A percentile compares a stretch with the other conserved stretches of the same genome.
These are phyloP conservation scores for Heliornis fulica DNA, from an alignment of 2,113 vertebrate species.

Conservation along the genomic window DNA sequence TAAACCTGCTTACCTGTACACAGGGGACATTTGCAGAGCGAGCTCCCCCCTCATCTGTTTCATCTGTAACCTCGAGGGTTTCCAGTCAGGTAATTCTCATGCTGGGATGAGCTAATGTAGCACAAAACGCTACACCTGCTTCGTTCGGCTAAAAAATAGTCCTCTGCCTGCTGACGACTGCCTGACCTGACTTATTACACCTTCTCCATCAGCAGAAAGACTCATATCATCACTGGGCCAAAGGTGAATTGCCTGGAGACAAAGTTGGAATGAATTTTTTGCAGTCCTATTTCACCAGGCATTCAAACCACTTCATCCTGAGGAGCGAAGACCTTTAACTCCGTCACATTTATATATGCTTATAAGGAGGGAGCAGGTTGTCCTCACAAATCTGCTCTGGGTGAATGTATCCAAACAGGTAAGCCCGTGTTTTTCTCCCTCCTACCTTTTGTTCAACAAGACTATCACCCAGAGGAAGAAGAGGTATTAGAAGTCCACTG, in stretches of 20 bases:
- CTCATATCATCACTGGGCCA: slow-evolving; percentile 91
- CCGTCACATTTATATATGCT: slow-evolving; percentile 89
- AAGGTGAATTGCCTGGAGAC: slow-evolving; percentile 95
- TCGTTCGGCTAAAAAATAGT: slow-evolving; percentile 75
- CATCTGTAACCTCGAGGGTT: slow-evolving; percentile 56
- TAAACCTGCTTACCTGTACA: neutral
- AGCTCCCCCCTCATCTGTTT: neutral
- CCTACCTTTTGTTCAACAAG: slow-evolving; percentile 8
- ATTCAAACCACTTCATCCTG: slow-evolving; percentile 90
- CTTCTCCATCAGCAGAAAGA: slow-evolving; percentile 81
- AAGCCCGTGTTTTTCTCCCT: neutral
- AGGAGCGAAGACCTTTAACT: slow-evolving; percentile 88
- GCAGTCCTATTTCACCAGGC: slow-evolving; percentile 88
- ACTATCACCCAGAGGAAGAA: neutral
- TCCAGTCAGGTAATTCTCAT: slow-evolving; percentile 80
- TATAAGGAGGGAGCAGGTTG: slow-evolving; percentile 72
- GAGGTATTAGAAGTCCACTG: neutral
- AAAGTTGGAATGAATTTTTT: slow-evolving; percentile 95
- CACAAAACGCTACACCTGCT: slow-evolving; percentile 68
- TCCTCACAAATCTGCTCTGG: neutral
- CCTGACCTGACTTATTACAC: slow-evolving; percentile 82
- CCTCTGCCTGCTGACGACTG: slow-evolving; percentile 69
- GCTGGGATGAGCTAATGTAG: slow-evolving; percentile 73
- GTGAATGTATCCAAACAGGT: slow-evolving; percentile 4
- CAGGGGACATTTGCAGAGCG: slow-evolving; percentile 29